Conservation (phyloP, 92 coral and sea anemone genomes). For the Pocillopora meandrina region DNA sequence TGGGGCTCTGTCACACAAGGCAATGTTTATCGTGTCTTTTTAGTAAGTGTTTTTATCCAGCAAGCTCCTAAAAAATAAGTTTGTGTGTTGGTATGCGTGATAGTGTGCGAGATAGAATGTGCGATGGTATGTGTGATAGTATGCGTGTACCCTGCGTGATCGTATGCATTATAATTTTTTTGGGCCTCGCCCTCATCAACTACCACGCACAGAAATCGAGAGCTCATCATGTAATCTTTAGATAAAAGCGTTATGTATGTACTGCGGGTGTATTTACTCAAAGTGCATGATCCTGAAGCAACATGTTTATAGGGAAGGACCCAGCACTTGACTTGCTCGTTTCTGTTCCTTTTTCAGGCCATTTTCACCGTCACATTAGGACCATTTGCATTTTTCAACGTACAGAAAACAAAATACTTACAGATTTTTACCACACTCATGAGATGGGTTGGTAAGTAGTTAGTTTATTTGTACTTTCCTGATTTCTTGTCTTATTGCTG, state of each 20-base stretch:
- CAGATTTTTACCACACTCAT: constrained; percentile 81
- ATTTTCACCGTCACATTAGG: constrained; percentile 80
- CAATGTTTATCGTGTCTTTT: constrained; percentile 83
- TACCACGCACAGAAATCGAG: no score
- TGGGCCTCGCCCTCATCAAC: no score
- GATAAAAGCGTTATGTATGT: no score
- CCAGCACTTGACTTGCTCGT: neutral
- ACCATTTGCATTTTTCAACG: constrained; percentile 94
- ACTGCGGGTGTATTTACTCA: neutral
- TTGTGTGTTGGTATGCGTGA: no score
- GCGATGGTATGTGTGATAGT: no score
- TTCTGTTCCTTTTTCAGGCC: constrained; percentile 54
- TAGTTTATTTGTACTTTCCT: neutral
- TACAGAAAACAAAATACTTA: constrained; percentile 96
- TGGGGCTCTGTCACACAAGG: constrained; percentile 68
- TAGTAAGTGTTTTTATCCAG: constrained; percentile 62
- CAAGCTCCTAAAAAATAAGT: neutral
- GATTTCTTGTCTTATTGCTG: no score
- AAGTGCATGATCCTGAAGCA: neutral
- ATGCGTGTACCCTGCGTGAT: no score
- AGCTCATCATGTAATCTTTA: no score
- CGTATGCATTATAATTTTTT: no score
- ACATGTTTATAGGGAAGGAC: neutral
- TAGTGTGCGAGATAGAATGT: no score
- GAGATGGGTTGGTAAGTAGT: constrained; percentile 88